Base-by-base conservation (phyloP, 1,140 invertebrate genomes). In the Eumeta japonica region DNA sequence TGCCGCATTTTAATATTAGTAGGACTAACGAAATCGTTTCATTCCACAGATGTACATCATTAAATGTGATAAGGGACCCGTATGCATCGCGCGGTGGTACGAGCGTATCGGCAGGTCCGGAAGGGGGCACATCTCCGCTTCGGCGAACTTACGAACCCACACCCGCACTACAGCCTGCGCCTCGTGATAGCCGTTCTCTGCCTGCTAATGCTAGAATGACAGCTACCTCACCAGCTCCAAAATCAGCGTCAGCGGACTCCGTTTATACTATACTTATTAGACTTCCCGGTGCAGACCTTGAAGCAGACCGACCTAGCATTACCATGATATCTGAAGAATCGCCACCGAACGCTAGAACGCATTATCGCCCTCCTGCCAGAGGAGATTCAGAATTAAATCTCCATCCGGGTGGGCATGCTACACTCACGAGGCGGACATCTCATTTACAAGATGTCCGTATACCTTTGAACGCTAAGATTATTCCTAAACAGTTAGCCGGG, bases 191-290 rank as follows among this genome's bases (percentile, higher is more conserved):
- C 39, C 72, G 80, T 28, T 77, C 78, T 12, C 58, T 81, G 32
- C 79, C 79, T 11, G 64, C 65, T 3, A 75, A 71, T 33, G 63
- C 67, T 15, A 61, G 65, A 53, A 74, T 70, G 43, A 72, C 65
- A 45, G 45, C 65, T 33, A 58, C 60, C 40, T 70, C 66, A 43
- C 65, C 70, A 35, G 76, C 79, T 16, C 76, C 79, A 5, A 79
- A 84, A 41, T 86, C 84, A 2, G 77, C 82, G 9, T 86, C 84
- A 16, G 83, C 79, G 37, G 85, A 88, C 45, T 86, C 84, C 24
- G 86, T 96, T 4, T 96, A 95, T 77, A 96, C 93, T 34, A 96
- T 96, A 56, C 67, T 97, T 39, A 97, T 96, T 46, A 80, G 86
- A 49, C 74, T 97, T 45, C 92, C 92, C 28, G 78, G 57, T 47